Conservation (phyloP, 2,888 invertebrate species). For the Psococerastis gibbosa region DNA sequence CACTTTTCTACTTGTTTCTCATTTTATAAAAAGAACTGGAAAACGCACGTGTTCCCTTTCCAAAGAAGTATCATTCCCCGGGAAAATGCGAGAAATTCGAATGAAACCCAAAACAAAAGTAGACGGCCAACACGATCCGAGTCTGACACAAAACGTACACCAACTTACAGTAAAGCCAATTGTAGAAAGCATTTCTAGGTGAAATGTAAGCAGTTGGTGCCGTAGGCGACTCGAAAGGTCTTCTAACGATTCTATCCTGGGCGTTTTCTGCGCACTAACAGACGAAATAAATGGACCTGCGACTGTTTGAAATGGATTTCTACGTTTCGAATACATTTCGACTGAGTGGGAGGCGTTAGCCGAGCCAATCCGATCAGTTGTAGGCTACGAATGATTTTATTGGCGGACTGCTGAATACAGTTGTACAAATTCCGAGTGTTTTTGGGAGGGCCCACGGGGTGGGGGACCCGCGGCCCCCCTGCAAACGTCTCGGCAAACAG, state of each 20-base stretch:
- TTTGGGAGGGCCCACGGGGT: not conserved
- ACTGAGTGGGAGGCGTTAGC: not conserved
- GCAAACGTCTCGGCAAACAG: not conserved
- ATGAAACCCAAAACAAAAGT: not conserved
- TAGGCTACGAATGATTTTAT: not conserved
- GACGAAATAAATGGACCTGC: not conserved
- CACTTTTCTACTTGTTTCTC: too few relatives aligned
- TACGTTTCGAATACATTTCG: not conserved
- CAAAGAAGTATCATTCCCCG: not conserved
- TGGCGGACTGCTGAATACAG: not conserved
- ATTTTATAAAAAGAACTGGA: not conserved
- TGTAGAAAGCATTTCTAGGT: not conserved
- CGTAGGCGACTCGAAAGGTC: not conserved
- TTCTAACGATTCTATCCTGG: not conserved
- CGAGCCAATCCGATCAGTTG: not conserved
- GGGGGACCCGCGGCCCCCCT: too few relatives aligned
- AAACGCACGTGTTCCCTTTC: not conserved
- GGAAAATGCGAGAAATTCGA: not conserved
- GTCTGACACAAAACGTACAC: too few relatives aligned
- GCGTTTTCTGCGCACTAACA: slow-evolving; percentile 10
- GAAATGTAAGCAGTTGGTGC: not conserved
- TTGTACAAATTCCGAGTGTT: not conserved
- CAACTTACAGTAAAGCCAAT: too few relatives aligned
- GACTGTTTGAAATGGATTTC: not conserved
- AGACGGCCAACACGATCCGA: not conserved